A percentile compares a stretch with the other conserved stretches of the same genome.
These are phyloP conservation scores for Rattus rattus DNA, from an alignment of 2,113 vertebrate species.

Conservation along the genomic window DNA sequence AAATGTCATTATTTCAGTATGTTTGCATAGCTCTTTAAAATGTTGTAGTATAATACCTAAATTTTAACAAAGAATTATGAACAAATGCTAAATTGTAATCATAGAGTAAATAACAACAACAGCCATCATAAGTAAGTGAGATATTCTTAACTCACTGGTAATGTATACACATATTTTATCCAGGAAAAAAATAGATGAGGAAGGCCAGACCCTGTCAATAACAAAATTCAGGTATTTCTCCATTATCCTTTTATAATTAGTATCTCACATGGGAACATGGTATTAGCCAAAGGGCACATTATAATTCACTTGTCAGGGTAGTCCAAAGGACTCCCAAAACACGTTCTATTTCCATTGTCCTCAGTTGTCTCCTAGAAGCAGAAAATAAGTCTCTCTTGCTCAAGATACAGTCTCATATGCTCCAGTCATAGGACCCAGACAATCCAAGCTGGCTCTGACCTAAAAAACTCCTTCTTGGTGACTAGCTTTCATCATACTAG, in stretches of 20 bases:
- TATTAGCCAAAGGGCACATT: not conserved
- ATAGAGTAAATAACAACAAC: too few species aligned
- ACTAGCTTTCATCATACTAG: not conserved
- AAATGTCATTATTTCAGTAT: not conserved
- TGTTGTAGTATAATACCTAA: not conserved
- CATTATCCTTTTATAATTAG: not conserved
- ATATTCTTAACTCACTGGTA: not conserved
- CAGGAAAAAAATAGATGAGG: not conserved
- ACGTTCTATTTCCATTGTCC: not conserved
- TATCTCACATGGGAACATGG: not conserved
- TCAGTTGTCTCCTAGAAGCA: not conserved
- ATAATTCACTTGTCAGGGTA: not conserved
- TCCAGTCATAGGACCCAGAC: not conserved
- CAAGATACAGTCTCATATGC: not conserved
- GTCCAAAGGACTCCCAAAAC: not conserved
- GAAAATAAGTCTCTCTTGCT: not conserved
- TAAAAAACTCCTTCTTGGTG: not conserved
- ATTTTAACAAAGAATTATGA: slow-evolving; percentile 34
- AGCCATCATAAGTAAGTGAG: not conserved
- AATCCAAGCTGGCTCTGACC: not conserved
- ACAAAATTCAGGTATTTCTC: not conserved
- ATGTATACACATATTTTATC: not conserved
- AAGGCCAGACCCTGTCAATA: not conserved
- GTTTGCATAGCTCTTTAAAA: not conserved
- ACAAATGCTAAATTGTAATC: not conserved